Evolutionary conservation across 2,888 invertebrate species (phyloP), one percentile per base, ranked within the genome.

Genomic region (Teinopalpus imperialis): DNA sequence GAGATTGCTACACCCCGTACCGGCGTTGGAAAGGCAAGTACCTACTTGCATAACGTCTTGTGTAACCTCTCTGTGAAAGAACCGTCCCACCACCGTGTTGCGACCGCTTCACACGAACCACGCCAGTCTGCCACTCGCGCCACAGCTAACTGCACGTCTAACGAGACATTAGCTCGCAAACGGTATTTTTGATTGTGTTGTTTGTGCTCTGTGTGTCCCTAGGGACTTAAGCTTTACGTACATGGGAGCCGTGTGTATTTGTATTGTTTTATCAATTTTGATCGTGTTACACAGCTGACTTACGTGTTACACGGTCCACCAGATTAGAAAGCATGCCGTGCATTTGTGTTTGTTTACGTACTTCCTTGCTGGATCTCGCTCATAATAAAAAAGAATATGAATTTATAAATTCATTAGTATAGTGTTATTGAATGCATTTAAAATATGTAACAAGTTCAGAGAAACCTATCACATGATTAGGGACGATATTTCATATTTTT

Each of bases 1-100:
- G 60, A 59, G 68, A 63, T 75, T 71, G 74, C 71, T 73, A 62
- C 69, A 74, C 69, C 61, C 64, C 66, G 70, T 70, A 70, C 66
- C 63, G 70, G 54, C 48, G 57, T 75, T 82, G 75, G 82, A 82
- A 83, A 83, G 81, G 81, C 80, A 73, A 74, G 67, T 71, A 69
- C 59, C 63, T 49, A 32, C 55, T 85, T 80, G 74, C 71, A 78
- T 75, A 83, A 81, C 55, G 45, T 51, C 54, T 74, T 76, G 83
- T 81, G 86, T 81, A 85, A 83, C 57, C 62, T 61, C 55, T 63
- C 66, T 66, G 66, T 68, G 63, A 51, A 49, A 48, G 36, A 42
- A 18, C 36, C 21, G 34, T 56, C 53, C 61, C 61, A 73, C 75
- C 80, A 80, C 78, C 75, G 63, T n/a, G 21, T 7, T 14, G 36